A percentile compares a stretch with the other conserved stretches of the same genome.
phyloP scores from a whole-genome alignment of 2,888 invertebrate genomes.

The Orchestes rusci region DNA sequence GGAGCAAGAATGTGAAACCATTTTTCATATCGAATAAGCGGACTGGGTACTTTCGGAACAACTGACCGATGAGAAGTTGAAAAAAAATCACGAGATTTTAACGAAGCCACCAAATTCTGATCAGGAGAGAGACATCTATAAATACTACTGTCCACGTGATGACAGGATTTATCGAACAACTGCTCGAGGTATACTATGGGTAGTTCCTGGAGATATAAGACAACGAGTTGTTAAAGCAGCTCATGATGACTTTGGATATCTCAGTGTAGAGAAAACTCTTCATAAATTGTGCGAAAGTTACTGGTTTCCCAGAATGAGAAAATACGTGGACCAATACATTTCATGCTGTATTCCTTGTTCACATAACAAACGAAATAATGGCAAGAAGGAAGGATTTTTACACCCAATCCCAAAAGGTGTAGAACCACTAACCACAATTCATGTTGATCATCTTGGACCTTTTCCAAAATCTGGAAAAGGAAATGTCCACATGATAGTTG shows the following conservation, averaged over 20 bases:
- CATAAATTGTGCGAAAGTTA: slow-evolving; percentile 8
- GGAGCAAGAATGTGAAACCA: slow-evolving; percentile 9
- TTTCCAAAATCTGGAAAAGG: background rate
- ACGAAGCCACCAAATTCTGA: slow-evolving; percentile 20
- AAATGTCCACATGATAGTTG: slow-evolving; percentile 5
- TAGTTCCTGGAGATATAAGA: slow-evolving; percentile 35
- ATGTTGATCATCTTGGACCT: slow-evolving; percentile 7
- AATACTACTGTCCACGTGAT: slow-evolving; percentile 19
- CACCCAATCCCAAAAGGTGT: slow-evolving; percentile 16
- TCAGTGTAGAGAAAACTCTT: slow-evolving; percentile 10
- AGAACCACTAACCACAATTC: slow-evolving; percentile 10
- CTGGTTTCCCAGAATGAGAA: slow-evolving; percentile 23
- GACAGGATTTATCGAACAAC: slow-evolving; percentile 23
- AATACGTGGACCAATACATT: slow-evolving; percentile 7
- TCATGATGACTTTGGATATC: slow-evolving; percentile 1
- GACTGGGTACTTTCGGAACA: slow-evolving; percentile 29
- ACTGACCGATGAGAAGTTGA: slow-evolving; percentile 26
- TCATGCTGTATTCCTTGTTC: slow-evolving; percentile 11
- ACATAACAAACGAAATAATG: slow-evolving; percentile 11
- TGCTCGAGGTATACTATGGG: slow-evolving; percentile 28
- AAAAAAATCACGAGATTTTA: slow-evolving; percentile 19
- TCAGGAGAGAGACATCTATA: slow-evolving; percentile 16
- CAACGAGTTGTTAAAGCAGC: slow-evolving; percentile 2
- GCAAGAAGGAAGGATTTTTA: slow-evolving; percentile 14
- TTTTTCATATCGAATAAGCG: slow-evolving; percentile 23